Evolutionary conservation across 2,797 vertebrate genomes (phyloP).

Genomic region (Coendou prehensilis): DNA sequence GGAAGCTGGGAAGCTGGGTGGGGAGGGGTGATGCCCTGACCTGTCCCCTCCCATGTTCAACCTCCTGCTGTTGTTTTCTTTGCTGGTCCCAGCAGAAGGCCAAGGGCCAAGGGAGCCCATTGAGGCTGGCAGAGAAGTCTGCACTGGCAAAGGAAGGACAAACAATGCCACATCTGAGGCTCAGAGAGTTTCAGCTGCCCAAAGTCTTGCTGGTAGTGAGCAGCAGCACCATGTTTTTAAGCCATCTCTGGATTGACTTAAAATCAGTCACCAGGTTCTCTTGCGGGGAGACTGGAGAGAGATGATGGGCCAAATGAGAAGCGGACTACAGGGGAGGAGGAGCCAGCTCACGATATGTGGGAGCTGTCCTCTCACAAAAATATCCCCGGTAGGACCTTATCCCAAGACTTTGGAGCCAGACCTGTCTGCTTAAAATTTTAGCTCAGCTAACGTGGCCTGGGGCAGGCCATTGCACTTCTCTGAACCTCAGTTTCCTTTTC

Average conservation of each 20-base stretch:
- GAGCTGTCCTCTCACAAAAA: not conserved
- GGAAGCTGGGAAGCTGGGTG: not conserved
- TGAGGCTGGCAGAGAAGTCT: not conserved
- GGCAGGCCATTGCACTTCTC: not conserved
- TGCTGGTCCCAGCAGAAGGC: not conserved
- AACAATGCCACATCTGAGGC: not conserved
- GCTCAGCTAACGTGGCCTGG: not conserved
- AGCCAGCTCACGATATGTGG: accelerated
- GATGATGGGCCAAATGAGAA: not conserved
- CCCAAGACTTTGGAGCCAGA: not conserved
- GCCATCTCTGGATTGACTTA: not conserved
- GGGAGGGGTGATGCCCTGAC: accelerated
- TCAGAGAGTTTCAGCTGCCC: not conserved
- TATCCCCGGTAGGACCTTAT: not conserved
- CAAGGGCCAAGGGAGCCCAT: not conserved
- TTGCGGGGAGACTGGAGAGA: not conserved
- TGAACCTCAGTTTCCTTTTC: not conserved
- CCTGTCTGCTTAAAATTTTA: not conserved
- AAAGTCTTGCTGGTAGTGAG: too few species aligned
- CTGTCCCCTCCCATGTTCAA: not conserved
- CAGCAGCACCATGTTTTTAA: not conserved
- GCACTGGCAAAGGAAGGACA: not conserved
- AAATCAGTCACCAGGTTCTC: not conserved
- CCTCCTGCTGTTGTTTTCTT: not conserved
- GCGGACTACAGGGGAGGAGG: not conserved